These are phyloP conservation scores for Leptodactylus fallax DNA, from an alignment of 2,797 vertebrate species.

Conservation along the genomic window DNA sequence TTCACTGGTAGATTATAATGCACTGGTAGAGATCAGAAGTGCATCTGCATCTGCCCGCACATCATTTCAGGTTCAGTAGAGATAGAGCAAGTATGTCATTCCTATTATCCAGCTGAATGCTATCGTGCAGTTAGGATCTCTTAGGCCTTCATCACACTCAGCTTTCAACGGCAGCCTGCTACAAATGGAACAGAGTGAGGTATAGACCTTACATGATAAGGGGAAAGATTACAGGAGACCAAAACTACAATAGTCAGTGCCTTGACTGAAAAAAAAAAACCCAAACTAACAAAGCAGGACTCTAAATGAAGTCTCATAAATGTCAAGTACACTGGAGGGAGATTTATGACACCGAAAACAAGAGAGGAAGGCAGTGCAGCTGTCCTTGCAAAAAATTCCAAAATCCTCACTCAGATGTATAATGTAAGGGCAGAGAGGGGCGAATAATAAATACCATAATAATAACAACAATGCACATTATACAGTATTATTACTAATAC, in stretches of 20 bases:
- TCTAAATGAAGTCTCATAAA: background rate
- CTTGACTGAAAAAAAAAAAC: background rate
- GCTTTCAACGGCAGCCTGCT: background rate
- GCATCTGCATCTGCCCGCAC: constrained; percentile 55
- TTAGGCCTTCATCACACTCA: constrained; percentile 21
- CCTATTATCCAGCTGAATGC: constrained; percentile 59
- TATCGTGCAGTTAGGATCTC: constrained; percentile 43
- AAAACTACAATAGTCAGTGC: background rate
- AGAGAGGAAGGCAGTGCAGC: constrained; percentile 25
- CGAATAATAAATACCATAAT: background rate
- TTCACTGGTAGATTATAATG: constrained; percentile 55
- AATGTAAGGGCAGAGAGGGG: background rate
- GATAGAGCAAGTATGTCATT: constrained; percentile 54
- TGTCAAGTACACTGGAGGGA: constrained; percentile 30
- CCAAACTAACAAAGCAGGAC: background rate
- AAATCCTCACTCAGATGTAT: background rate
- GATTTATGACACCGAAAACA: constrained; percentile 29
- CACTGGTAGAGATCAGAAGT: constrained; percentile 58
- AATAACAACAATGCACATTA: background rate
- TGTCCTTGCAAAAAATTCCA: background rate
- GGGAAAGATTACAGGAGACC: background rate
- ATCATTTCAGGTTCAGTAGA: constrained; percentile 60
- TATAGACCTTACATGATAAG: constrained; percentile 40
- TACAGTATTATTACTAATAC: background rate
- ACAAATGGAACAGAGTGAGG: constrained; percentile 31